A percentile compares a stretch with the other conserved stretches of the same genome.
These are phyloP conservation scores for Dryas iulia DNA, from an alignment of 1,140 invertebrate genomes.

Conservation along the genomic window DNA sequence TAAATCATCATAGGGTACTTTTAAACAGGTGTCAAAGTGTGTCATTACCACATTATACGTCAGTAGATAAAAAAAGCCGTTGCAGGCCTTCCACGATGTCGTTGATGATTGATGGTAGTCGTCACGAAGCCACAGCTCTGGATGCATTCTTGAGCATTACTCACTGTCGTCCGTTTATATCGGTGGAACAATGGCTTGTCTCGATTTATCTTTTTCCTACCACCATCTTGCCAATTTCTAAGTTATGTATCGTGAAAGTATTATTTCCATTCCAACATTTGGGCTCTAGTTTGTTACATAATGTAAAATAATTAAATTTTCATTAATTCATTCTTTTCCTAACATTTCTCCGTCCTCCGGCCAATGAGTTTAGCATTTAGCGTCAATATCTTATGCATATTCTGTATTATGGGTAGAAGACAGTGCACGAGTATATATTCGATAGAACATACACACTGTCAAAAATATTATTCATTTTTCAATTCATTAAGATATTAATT, in stretches of 20 bases:
- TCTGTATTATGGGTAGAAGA: too few species aligned
- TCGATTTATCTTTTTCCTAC: conserved; percentile 33
- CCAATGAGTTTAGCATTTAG: too few species aligned
- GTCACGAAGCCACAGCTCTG: conserved; percentile 10
- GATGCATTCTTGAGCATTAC: conserved; percentile 34
- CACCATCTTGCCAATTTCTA: conserved; percentile 34
- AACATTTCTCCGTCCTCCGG: too few species aligned
- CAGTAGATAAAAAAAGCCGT: conserved; percentile 32
- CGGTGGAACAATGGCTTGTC: conserved; percentile 35
- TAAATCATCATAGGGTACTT: neutral
- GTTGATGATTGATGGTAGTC: conserved; percentile 32
- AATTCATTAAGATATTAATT: too few species aligned
- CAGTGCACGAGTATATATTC: too few species aligned
- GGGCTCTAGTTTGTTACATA: neutral
- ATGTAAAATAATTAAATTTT: too few species aligned
- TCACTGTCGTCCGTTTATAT: conserved; percentile 35
- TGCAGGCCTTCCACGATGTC: conserved; percentile 27
- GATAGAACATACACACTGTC: too few species aligned
- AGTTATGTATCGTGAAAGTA: conserved; percentile 14
- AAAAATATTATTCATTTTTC: too few species aligned
- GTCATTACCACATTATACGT: conserved; percentile 34
- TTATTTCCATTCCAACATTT: neutral
- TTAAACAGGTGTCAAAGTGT: conserved; percentile 19
- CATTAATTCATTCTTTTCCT: too few species aligned
- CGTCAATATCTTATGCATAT: too few species aligned